Base-by-base conservation (phyloP, 2,113 vertebrate species). In the Dendrocopos noguchii region DNA sequence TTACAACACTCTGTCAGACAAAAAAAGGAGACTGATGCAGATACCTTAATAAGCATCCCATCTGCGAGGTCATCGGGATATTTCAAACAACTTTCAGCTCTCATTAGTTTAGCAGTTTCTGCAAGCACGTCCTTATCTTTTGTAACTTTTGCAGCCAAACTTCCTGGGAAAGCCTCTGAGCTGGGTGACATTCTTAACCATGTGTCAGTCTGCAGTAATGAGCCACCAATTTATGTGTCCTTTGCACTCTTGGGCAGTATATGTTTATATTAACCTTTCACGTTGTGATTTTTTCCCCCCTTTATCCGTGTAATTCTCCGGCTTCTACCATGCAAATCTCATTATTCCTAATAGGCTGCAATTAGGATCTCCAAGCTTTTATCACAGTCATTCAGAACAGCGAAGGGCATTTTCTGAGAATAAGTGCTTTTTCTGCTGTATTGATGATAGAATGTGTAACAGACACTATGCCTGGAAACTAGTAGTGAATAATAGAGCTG, bases 31-130 rank as follows among this genome's bases (percentile, higher is more conserved):
- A 52, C 97, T 97, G 97, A 91, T 97, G 97, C 95, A 98, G 97
- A 98, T 98, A 98, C 96, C 98, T 98, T 98, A 98, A 98, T 98
- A 98, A 98, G 98, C 97, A 97, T 98, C 98, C 98, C 97, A 97
- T 98, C 98, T 98, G 97, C 92, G 97, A 98, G 98, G 98, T 98
- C 98, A 98, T 98, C 15, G 97, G 98, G 97, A 98, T 97, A 98
- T 98, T 98, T 98, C 97, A 98, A 98, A 97, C 97, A 93, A 97
- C 97, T 96, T 97, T 97, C 97, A 97, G 93, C 91, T 97, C 98
- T 99, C 99, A 99, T 99, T 99, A 99, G 98, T 97, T 98, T 98
- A 97, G 96, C 65, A 2, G 36, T 87, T 96, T 97, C 97, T 95
- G 95, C 95, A 96, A 95, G 95, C 95, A 93, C 81, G 97, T 96